phyloP scores from a whole-genome alignment of 2,797 vertebrate species.

The Martes flavigula region DNA sequence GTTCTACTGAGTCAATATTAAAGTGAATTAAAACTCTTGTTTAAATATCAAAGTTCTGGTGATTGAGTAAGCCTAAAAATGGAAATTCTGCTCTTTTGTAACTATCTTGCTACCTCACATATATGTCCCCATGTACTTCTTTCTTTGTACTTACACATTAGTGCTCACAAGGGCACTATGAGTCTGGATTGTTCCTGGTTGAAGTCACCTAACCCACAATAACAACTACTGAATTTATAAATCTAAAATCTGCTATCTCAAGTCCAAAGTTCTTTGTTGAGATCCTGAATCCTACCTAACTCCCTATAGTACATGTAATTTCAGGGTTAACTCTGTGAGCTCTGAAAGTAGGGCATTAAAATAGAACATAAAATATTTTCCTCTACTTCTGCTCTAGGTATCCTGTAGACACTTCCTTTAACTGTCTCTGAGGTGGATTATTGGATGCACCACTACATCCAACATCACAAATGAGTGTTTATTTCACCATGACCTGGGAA shows the following conservation, averaged over 20 bases:
- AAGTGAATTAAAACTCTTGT: neutral
- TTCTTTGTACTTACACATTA: neutral
- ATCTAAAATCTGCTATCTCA: neutral
- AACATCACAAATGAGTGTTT: neutral
- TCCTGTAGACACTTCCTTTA: neutral
- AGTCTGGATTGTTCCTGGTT: neutral
- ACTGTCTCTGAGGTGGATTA: neutral
- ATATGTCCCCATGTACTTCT: neutral
- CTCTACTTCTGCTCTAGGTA: neutral
- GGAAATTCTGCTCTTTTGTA: neutral
- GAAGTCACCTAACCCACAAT: neutral
- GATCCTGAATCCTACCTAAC: neutral
- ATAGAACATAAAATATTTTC: neutral
- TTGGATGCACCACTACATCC: neutral
- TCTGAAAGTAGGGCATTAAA: neutral
- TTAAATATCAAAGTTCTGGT: neutral
- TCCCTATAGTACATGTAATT: neutral
- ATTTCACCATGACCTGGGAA: neutral
- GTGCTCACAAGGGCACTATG: neutral
- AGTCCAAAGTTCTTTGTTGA: neutral
- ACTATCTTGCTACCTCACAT: neutral
- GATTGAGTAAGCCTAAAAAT: neutral
- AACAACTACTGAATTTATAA: neutral
- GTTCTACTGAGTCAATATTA: neutral
- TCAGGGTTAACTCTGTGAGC: neutral